phyloP scores from a whole-genome alignment of 2,113 vertebrate genomes.

The Spea bombifrons region DNA sequence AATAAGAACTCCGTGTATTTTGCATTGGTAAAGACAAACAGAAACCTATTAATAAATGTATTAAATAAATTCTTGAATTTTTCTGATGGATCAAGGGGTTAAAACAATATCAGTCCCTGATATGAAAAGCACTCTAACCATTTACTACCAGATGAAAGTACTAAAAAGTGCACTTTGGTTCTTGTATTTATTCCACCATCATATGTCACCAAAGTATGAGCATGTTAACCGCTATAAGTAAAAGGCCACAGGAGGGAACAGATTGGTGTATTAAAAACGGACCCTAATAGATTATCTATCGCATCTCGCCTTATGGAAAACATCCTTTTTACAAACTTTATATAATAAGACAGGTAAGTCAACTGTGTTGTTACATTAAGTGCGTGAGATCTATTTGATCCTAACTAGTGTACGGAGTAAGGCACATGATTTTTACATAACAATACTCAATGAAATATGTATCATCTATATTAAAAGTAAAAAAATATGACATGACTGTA shows the following conservation, averaged over 20 bases:
- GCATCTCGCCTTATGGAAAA: conserved; percentile 17
- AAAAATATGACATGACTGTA: too few relatives aligned
- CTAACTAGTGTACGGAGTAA: background rate
- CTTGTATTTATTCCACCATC: conserved; percentile 34
- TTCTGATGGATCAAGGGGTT: conserved; percentile 1
- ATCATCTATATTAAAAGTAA: too few relatives aligned
- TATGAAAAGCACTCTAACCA: conserved; percentile 13
- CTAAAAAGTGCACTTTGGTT: conserved; percentile 32
- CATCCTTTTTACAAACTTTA: conserved; percentile 2
- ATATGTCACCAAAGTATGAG: conserved; percentile 33
- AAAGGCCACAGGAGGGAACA: conserved; percentile 32
- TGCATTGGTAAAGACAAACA: too few relatives aligned
- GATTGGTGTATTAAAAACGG: conserved; percentile 30
- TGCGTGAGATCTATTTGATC: background rate
- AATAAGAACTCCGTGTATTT: too few relatives aligned
- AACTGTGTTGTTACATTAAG: background rate
- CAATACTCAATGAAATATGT: too few relatives aligned
- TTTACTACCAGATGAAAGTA: conserved; percentile 41
- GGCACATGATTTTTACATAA: too few relatives aligned
- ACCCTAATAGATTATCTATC: conserved; percentile 17
- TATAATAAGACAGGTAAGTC: conserved; percentile 18
- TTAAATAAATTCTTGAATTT: too few relatives aligned
- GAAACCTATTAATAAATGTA: too few relatives aligned
- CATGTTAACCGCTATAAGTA: conserved; percentile 25
- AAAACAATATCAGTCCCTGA: conserved; percentile 33